Evolutionary conservation across 1,140 invertebrate species (phyloP), one percentile per base, ranked within the genome.

Genomic region (Drosophila orena): DNA sequence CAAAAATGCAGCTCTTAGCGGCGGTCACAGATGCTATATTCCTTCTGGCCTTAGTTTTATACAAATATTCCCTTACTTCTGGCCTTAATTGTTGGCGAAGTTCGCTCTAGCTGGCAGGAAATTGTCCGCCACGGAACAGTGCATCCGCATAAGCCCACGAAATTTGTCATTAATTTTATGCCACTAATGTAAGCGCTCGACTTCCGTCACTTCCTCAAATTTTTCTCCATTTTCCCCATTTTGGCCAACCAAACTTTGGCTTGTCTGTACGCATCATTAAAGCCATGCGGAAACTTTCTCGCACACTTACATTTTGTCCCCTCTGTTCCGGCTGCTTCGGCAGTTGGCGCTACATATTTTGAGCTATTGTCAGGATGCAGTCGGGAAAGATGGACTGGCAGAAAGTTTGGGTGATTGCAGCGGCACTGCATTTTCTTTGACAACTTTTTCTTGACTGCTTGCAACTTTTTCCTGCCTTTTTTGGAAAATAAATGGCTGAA

Each of bases 191-290:
- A 49, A 54, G 38, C 42, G 57, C 37, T 43, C 61, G 43, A 24
- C 59, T 52, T 49, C 55, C 42, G 34, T 37, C 37, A 47, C 42
- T 71, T 50, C 38, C 55, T 79, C 50, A 58, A 69, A 75, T 56
- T 65, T 72, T 80, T 38, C 14, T 27, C 55, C 24, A 27, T 44
- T 56, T 80, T 38, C 14, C 27, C 55, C 34, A 22, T 44, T 52
- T 56, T 37, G n/a, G 43, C 22, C 34, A 5, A 12, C 30, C 44
- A 52, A 47, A 37, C 34, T 49, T 38, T 22, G 47, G 24, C 75
- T 79, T 79, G 77, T 77, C 81, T 80, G 77, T 47, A 75, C 81
- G 81, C 81, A 80, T 85, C 81, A 85, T 85, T 85, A 86, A 85
- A 86, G 81, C 54, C 56, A 55, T 73, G 60, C 44, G 30, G 50